Base-by-base conservation (phyloP, 2,113 vertebrate genomes). In the Hypocryptadius cinnamomeus region DNA sequence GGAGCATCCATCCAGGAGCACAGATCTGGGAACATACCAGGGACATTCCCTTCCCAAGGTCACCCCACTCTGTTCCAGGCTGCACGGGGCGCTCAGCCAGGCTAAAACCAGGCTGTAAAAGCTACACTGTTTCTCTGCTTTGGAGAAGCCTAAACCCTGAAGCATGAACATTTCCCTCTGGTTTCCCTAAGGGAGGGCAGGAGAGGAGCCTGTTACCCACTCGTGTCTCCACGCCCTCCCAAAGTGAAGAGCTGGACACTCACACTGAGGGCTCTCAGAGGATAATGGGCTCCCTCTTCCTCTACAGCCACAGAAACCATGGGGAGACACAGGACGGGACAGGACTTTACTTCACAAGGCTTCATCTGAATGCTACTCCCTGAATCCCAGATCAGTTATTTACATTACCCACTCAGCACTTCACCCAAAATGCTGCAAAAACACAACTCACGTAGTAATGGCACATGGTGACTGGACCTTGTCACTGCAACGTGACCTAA, bases 241-340 rank as follows among this genome's bases (percentile, higher is more conserved):
- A 4, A 27, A 69, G 79, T 1, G 1, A 68, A 27, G 48, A 33
- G 56, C 15, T 1, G 0, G 31, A 23, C 0, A 0, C 21, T 0
- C 39, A 21, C 33, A 5, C 23, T 2, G 8, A 3, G 21, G 13
- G 4, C 13, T 9, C n/a, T 24, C 28, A 13, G 8, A 25, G 39
- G 22, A 15, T 6, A 20, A 37, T 0, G 37, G 24, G 57, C 19
- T 85, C 30, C 30, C 53, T 24, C 35, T 23, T 15, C 80, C 44
- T 6, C 11, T 11, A 20, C 35, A 47, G 8, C 7, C 61, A 31
- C 35, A 59, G 42, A 56, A 54, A 18, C 2, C 45, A 39, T 5
- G 1, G 15, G 54, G 69, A 54, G 60, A 56, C 40, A 27, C 11
- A 18, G 48, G 21, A 25, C 4, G 73, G 31, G 13, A 35, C 45